Conservation (phyloP, 2,797 vertebrate genomes). For the Sternotherus odoratus region DNA sequence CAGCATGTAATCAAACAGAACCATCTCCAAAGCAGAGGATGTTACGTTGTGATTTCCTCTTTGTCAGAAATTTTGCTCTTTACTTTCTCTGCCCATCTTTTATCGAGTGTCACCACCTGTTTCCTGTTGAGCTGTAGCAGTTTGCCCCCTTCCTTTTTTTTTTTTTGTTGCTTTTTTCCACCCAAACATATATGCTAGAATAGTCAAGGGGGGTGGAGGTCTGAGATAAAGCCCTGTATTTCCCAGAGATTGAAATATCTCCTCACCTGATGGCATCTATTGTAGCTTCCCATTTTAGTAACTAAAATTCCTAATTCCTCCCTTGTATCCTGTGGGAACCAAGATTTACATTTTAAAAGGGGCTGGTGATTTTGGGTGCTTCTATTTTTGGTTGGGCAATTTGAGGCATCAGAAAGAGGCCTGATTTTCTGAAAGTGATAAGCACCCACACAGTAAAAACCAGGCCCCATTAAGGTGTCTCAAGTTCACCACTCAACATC, state of each 20-base stretch:
- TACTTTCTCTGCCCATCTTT: conserved; percentile 68
- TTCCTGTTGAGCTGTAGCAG: conserved; percentile 63
- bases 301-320: conserved; percentile 56
- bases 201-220: conserved; percentile 67
- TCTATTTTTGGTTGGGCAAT: background rate
- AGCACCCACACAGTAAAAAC: background rate
- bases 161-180: conserved; percentile 61
- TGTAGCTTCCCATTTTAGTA: conserved; percentile 45
- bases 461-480: background rate
- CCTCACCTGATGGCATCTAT: conserved; percentile 43
- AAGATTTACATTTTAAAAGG: conserved; percentile 22
- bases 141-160: conserved; percentile 70
- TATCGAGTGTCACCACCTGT: conserved; percentile 71
- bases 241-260: conserved; percentile 26
- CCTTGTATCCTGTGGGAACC: conserved; percentile 37
- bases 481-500: conserved; percentile 27
- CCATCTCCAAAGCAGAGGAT: conserved; percentile 57
- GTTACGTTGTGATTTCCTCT: conserved; percentile 24
- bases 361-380: conserved; percentile 12
- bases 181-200: conserved; percentile 52
- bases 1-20: conserved; percentile 7
- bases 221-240: conserved; percentile 47
- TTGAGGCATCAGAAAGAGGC: background rate
- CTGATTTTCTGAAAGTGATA: background rate
- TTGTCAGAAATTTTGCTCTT: conserved; percentile 65